phyloP scores from a whole-genome alignment of 2,888 invertebrate species.

The Pyrocoelia pectoralis region DNA sequence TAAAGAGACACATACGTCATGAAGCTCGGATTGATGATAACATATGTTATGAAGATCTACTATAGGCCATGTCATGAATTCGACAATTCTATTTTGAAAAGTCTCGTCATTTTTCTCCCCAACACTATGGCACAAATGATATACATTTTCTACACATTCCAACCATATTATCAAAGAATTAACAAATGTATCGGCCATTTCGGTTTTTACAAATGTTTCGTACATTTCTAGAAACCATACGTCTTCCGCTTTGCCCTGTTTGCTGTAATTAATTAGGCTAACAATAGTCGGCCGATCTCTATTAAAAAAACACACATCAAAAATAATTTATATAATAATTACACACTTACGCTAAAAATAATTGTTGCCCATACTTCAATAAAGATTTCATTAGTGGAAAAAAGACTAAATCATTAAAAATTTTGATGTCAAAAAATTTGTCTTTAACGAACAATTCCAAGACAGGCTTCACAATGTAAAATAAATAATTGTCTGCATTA shows the following conservation, averaged over 20 bases:
- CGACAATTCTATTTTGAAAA: background rate
- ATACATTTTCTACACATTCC: constrained; percentile 11
- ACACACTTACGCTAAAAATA: background rate
- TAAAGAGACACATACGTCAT: no score
- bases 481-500: background rate
- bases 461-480: constrained; percentile 13
- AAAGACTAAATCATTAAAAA: constrained; percentile 7
- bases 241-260: background rate
- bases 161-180: constrained; percentile 6
- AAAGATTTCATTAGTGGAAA: constrained; percentile 18
- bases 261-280: background rate
- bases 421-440: constrained; percentile 9
- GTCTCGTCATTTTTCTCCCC: background rate
- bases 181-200: background rate
- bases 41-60: no score
- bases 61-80: constrained; percentile 19
- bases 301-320: background rate
- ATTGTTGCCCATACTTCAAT: background rate
- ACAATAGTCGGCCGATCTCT: constrained; percentile 2
- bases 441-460: constrained; percentile 22
- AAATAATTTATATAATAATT: background rate
- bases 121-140: background rate
- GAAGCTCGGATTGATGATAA: no score
- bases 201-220: constrained; percentile 4
- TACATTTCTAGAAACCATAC: constrained; percentile 13